Evolutionary conservation across 2,888 invertebrate genomes (phyloP).

Genomic region (Papilio protenor): DNA sequence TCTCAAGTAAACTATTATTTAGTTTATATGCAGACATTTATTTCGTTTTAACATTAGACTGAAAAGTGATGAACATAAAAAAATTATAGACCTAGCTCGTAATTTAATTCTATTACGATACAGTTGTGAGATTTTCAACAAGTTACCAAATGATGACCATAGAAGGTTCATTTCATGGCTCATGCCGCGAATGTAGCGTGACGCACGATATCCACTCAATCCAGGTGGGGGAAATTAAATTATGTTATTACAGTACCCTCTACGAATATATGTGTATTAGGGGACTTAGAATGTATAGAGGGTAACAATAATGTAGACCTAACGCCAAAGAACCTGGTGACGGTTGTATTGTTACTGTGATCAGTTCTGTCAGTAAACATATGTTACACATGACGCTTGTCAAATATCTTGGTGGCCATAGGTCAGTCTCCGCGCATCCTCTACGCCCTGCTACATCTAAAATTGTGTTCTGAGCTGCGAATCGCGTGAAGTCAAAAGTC

Average conservation of each 20-base stretch:
- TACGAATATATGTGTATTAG: not conserved
- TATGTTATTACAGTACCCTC: constrained; percentile 31
- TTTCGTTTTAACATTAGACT: too few relatives aligned
- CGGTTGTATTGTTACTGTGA: not conserved
- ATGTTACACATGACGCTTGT: not conserved
- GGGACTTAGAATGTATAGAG: not conserved
- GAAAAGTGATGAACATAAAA: too few relatives aligned
- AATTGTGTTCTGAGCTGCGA: too few relatives aligned
- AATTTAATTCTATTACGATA: not conserved
- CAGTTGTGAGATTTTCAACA: constrained; percentile 1
- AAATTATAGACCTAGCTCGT: not conserved
- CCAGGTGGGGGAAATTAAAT: constrained; percentile 48
- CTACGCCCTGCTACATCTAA: too few relatives aligned
- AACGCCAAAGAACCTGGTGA: not conserved
- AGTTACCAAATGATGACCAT: constrained; percentile 25
- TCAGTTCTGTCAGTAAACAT: not conserved
- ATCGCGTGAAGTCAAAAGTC: too few relatives aligned
- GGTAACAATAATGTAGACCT: not conserved
- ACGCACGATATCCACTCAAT: constrained; percentile 48
- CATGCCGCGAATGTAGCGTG: constrained; percentile 50
- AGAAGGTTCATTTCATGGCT: constrained; percentile 12
- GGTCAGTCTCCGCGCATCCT: too few relatives aligned
- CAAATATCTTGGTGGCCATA: too few relatives aligned
- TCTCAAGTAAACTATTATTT: not conserved
- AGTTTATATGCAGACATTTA: not conserved